Evolutionary conservation across 1,140 invertebrate genomes (phyloP).

Genomic region (Heliconius hermathena): DNA sequence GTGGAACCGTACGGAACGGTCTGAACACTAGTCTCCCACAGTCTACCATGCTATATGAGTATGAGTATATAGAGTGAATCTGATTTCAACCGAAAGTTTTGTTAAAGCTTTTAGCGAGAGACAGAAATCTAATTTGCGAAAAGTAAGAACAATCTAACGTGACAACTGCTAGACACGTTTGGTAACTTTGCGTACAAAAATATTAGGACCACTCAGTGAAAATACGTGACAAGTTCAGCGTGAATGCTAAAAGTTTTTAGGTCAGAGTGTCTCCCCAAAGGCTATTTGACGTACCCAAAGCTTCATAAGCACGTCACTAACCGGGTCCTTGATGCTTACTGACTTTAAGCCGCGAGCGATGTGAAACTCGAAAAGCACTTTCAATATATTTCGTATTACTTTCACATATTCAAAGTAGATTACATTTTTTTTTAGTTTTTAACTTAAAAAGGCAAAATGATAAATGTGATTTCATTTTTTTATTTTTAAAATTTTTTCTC

Average conservation of each 20-base stretch:
- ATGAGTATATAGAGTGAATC: too few species aligned
- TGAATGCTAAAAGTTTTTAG: conserved; percentile 16
- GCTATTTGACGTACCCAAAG: conserved; percentile 11
- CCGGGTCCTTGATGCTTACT: conserved; percentile 6
- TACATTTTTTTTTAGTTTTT: background rate
- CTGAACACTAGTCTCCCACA: too few species aligned
- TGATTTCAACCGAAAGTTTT: background rate
- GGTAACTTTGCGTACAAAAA: background rate
- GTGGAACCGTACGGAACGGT: too few species aligned
- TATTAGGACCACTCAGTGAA: background rate
- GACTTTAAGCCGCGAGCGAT: conserved; percentile 4
- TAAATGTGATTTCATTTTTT: background rate
- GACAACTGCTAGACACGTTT: background rate
- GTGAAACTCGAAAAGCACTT: background rate
- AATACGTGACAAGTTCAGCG: conserved; percentile 9
- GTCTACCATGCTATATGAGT: too few species aligned
- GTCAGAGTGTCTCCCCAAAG: conserved; percentile 18
- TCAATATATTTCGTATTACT: background rate
- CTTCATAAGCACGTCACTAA: conserved; percentile 18
- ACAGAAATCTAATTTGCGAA: background rate
- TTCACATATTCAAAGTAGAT: background rate
- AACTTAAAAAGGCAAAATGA: background rate
- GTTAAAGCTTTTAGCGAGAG: background rate
- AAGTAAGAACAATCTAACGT: background rate
- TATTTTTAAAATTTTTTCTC: too few species aligned